Percentiles rank a stretch among this genome's conserved stretches.
These are phyloP conservation scores for Chionodraco myersi DNA, from an alignment of 2,113 vertebrate species.

Conservation along the genomic window DNA sequence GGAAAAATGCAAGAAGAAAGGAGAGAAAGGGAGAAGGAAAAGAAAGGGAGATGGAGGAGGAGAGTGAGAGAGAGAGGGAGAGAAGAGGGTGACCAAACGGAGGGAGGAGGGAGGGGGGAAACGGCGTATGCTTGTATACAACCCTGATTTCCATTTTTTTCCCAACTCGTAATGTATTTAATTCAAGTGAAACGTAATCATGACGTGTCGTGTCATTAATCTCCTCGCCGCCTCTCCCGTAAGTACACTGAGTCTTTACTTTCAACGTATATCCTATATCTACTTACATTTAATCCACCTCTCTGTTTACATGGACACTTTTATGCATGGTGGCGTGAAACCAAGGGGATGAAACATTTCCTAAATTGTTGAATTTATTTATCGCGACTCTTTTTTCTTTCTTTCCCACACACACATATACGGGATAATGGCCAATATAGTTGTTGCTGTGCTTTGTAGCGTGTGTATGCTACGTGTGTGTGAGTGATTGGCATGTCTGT, in stretches of 20 bases:
- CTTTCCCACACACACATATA: conserved; percentile 42
- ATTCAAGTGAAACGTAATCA: conserved; percentile 90
- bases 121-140: conserved; percentile 88
- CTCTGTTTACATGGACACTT: conserved; percentile 72
- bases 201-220: conserved; percentile 90
- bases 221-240: conserved; percentile 88
- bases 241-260: conserved; percentile 88
- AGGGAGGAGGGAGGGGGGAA: conserved; percentile 83
- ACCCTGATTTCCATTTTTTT: conserved; percentile 87
- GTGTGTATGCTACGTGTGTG: conserved; percentile 19
- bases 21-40: conserved; percentile 61
- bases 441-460: conserved; percentile 51
- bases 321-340: conserved; percentile 59
- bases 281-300: conserved; percentile 48
- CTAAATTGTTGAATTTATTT: conserved; percentile 53
- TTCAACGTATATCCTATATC: conserved; percentile 81
- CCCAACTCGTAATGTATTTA: conserved; percentile 90
- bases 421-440: conserved; percentile 60
- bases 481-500: conserved; percentile 44
- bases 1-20: conserved; percentile 66
- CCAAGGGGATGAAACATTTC: conserved; percentile 60
- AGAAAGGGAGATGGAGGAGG: conserved; percentile 49
- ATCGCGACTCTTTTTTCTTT: conserved; percentile 43
- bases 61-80: conserved; percentile 48
- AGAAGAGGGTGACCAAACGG: conserved; percentile 79